Evolutionary conservation across 2,797 vertebrate species (phyloP), one percentile per base, ranked within the genome.

Genomic region (Phrynocephalus forsythii): DNA sequence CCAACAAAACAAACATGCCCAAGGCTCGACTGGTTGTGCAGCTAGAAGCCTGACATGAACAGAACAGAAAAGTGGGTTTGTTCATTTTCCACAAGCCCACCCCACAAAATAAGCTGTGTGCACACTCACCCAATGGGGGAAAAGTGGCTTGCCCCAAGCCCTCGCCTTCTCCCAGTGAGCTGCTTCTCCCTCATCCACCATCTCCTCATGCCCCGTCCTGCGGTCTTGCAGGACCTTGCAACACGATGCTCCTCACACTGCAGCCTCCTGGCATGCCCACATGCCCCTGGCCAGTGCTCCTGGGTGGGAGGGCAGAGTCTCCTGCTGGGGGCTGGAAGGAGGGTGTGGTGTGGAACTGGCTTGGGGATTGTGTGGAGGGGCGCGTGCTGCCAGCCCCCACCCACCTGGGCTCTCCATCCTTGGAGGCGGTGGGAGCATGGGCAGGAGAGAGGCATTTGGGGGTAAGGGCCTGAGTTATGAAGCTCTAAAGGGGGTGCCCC

Each of bases 211-310:
- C 66, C 66, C 75, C 26, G 56, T 78, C 20, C 52, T 63, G 75
- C 86, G 22, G 82, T 18, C 82, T 60, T 18, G 82, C 86, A 48
- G 73, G 92, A 87, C 48, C 85, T 69, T n/a, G 79, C 84, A 8
- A 60, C 67, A 75, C 72, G 24, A 63, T 26, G 3, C 16, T 52
- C 86, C 38, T 11, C 50, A 52, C 72, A 38, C 0, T 22, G 56
- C 81, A 24, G 16, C 48, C 10, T 38, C 1, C 18, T 26, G 52
- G 52, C 38, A 5, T 44, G 38, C 38, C 38, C 38, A 0, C 38
- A 44, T 5, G 38, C 38, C 38, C 38, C 38, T 44, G 4, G 38
- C 38, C 4, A 44, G 38, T 44, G 38, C 38, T 44, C 38, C 38
- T 44, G 38, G 38, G 38, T 44, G 38, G 38, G 38, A 44, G 38